Evolutionary conservation across 2,797 vertebrate species (phyloP).

Genomic region (Muscicapa comitata): DNA sequence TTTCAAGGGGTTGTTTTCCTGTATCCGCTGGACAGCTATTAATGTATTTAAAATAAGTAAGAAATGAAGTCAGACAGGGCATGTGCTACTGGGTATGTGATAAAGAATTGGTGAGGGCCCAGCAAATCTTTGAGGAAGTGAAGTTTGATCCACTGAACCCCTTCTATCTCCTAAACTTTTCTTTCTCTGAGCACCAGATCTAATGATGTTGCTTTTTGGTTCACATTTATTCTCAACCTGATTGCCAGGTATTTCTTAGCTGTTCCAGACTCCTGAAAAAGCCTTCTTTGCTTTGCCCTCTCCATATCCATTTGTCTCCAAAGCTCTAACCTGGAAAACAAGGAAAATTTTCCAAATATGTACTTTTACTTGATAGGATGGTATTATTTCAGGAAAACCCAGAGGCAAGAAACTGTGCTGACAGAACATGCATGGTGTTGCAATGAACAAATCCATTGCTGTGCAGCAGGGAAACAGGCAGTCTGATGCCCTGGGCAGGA

Average conservation of each 20-base stretch:
- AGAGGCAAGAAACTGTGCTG: neutral
- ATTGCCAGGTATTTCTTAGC: neutral
- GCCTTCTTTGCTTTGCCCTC: neutral
- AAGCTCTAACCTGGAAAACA: neutral
- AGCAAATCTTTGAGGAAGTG: neutral
- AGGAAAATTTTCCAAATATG: neutral
- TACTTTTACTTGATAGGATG: neutral
- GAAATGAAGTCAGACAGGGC: neutral
- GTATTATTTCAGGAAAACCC: neutral
- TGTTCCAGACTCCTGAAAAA: neutral
- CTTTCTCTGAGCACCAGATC: neutral
- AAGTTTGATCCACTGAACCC: neutral
- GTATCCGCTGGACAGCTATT: neutral
- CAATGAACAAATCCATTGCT: neutral
- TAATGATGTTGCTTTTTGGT: neutral
- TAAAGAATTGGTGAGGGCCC: neutral
- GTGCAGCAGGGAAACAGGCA: neutral
- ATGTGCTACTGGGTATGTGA: neutral
- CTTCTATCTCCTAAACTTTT: neutral
- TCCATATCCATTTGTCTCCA: neutral
- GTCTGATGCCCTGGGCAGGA: neutral
- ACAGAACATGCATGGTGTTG: fast-evolving
- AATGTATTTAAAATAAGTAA: neutral
- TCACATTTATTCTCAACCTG: neutral
- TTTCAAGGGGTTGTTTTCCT: neutral